Conservation (phyloP, 2,888 invertebrate species). For the Dolomedes plantarius region DNA sequence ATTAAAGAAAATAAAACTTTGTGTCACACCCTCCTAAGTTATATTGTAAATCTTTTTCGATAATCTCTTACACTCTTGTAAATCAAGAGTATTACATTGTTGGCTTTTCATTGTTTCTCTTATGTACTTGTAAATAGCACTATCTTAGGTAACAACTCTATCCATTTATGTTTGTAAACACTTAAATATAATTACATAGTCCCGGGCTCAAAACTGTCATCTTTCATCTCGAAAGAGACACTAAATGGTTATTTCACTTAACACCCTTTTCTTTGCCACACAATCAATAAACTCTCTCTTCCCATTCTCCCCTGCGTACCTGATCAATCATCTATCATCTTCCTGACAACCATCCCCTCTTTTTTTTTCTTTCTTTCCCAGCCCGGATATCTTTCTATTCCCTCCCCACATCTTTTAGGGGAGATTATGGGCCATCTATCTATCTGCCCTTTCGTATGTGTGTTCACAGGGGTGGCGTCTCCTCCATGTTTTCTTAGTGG, state of each 20-base stretch:
- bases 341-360: slow-evolving; percentile 44
- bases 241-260: slow-evolving; percentile 51
- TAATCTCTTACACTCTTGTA: too few relatives aligned
- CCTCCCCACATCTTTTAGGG: slow-evolving; percentile 4
- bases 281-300: slow-evolving; percentile 53
- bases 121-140: too few relatives aligned
- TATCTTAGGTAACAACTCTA: not conserved
- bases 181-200: not conserved
- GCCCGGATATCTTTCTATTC: slow-evolving; percentile 23
- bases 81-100: too few relatives aligned
- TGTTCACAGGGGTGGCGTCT: slow-evolving; percentile 26
- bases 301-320: slow-evolving; percentile 33
- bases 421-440: not conserved
- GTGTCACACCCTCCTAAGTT: too few relatives aligned
- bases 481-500: slow-evolving; percentile 51
- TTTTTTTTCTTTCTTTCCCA: slow-evolving; percentile 36
- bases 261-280: slow-evolving; percentile 45
- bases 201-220: not conserved
- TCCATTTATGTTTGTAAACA: not conserved
- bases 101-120: too few relatives aligned
- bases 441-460: not conserved
- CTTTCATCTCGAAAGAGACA: not conserved
- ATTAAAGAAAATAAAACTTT: too few relatives aligned
- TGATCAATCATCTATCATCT: slow-evolving; percentile 64
- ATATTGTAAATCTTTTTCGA: too few relatives aligned